Conservation (phyloP, 1,140 invertebrate species). For the Cherax quadricarinatus region DNA sequence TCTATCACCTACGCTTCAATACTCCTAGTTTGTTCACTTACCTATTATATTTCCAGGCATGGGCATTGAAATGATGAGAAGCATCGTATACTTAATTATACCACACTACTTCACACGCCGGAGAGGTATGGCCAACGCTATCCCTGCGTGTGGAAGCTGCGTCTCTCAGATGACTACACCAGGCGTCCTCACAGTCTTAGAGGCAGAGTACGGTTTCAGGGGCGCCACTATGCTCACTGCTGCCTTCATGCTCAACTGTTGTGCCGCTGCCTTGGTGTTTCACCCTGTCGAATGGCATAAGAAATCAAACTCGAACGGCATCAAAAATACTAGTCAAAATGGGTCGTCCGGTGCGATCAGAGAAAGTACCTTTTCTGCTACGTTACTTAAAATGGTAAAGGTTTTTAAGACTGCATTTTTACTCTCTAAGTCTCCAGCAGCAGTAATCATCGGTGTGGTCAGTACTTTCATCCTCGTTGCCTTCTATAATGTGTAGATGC, state of each 20-base stretch:
- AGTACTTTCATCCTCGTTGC: background rate
- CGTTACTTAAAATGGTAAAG: too few species aligned
- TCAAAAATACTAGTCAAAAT: too few species aligned
- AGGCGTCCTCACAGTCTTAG: background rate
- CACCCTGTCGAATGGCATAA: slow-evolving; percentile 40
- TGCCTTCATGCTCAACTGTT: background rate
- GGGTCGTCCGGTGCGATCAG: too few species aligned
- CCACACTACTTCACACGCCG: background rate
- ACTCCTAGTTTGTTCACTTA: too few species aligned
- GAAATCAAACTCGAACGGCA: too few species aligned
- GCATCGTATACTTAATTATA: background rate
- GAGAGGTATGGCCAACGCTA: background rate
- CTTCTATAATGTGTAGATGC: background rate
- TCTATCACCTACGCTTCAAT: too few species aligned
- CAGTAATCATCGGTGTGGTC: background rate
- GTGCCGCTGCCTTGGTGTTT: background rate
- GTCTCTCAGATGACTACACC: background rate
- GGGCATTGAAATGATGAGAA: background rate
- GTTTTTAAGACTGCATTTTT: too few species aligned
- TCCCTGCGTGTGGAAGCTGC: background rate
- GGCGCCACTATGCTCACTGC: background rate
- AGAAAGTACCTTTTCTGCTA: too few species aligned
- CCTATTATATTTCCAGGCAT: background rate
- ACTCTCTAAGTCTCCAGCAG: background rate
- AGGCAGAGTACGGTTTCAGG: slow-evolving; percentile 3